These are phyloP conservation scores for Drosophila repletoides DNA, from an alignment of 1,140 invertebrate genomes.

Conservation along the genomic window DNA sequence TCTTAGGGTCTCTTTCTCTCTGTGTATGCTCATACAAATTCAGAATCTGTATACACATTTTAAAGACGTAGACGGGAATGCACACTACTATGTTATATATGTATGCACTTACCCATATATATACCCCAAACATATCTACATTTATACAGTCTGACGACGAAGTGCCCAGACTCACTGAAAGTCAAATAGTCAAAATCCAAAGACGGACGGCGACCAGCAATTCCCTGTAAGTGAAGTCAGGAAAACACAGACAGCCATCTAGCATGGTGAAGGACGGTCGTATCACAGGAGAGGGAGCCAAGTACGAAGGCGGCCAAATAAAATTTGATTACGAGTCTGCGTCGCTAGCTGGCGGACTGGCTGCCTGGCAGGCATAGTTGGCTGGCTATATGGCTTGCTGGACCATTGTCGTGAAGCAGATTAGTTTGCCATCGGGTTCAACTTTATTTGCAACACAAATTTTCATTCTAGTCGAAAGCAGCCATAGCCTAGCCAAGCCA, in stretches of 20 bases:
- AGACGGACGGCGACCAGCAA: constrained; percentile 60
- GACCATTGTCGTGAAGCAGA: constrained; percentile 78
- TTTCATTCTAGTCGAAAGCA: constrained; percentile 76
- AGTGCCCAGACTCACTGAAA: constrained; percentile 65
- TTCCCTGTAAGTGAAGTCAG: constrained; percentile 55
- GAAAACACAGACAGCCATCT: constrained; percentile 62
- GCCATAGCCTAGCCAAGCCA: constrained; percentile 32
- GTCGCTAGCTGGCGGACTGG: constrained; percentile 26
- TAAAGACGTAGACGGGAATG: constrained; percentile 14
- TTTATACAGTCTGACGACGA: no score
- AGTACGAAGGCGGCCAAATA: constrained; percentile 57
- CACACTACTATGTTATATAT: no score
- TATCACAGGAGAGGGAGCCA: constrained; percentile 37
- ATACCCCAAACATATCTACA: no score
- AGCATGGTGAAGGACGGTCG: constrained; percentile 73
- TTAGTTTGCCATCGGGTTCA: constrained; percentile 80
- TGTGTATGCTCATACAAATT: no score
- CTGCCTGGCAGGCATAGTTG: constrained; percentile 24
- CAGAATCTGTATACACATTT: constrained; percentile 7
- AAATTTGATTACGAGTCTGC: constrained; percentile 74
- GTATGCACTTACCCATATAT: no score
- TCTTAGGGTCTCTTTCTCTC: no score
- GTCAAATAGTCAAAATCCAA: constrained; percentile 57
- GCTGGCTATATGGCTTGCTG: constrained; percentile 53
- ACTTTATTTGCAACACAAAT: constrained; percentile 81